Base-by-base conservation (phyloP, 2,888 invertebrate genomes). In the Chaitophorus viminalis region DNA sequence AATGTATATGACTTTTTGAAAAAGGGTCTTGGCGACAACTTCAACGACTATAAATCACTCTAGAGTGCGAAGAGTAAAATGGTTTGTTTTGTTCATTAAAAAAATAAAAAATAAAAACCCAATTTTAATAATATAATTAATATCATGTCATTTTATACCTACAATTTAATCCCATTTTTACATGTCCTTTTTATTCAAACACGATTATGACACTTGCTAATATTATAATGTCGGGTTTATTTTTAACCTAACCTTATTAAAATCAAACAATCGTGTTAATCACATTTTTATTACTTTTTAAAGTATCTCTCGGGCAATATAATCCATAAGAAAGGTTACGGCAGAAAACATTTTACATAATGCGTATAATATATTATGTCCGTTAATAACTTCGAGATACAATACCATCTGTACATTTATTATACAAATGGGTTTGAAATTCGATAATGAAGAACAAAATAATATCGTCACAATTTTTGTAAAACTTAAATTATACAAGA, bases 251-350 rank as follows among this genome's bases (percentile, higher is more conserved):
- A 85, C 76, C 84, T 77, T 85, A 77, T 77, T 68, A 65, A 85
- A 33, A 29, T 8, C 31, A 33, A 76, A 52, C 17, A 25, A 17
- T 84, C 31, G 31, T 33, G 68, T 68, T 85, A 85, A 52, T 68
- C 33, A 77, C 33, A 85, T 85, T 85, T 85, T 85, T 85, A 85
- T 85, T 77, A 68, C 76, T 68, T 77, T 77, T 77, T 77, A 52
- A 77, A 77, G 68, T 17, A 85, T 85, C 76, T 85, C 68, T 77
- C 18, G 84, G 76, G 84, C 33, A 46, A 83, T 39, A 75, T 39
- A 29, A 60, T 33, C 2, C 4, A 29, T n/a, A 31, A 65, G 46
- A 85, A 85, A 85, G 84, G 84, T 85, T 85, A 85, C 31, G 11
- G 1, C 21, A 9, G 39, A 46, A 60, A 84, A 25, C 29, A 60